Evolutionary conservation across 2,888 invertebrate species (phyloP), one percentile per base, ranked within the genome.

Genomic region (Kryphioiulus occultus): DNA sequence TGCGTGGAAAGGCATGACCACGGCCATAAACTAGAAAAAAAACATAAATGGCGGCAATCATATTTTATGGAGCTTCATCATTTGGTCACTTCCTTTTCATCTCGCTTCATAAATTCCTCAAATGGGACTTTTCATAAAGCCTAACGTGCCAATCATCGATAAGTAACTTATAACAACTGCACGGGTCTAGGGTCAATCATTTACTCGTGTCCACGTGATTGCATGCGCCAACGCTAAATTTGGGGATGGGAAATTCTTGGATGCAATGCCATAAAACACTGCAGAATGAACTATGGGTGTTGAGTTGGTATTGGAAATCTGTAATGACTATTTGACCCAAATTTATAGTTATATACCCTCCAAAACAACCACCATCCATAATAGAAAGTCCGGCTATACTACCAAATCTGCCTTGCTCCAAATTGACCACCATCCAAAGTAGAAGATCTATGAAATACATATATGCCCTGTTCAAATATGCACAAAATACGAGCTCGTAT

Each of bases 11-110:
- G 15, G 15, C 78, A 78, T 78, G 26, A 30, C 78, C 78, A 17
- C 30, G 30, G 30, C 17, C 78, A 78, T 78, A 78, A 78, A 78
- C 30, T 30, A 30, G 26, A 15, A 78, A 78, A 78, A 78, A 78
- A 78, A 30, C 26, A 78, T 30, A 30, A 30, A 78, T 78, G 78
- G 78, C 0, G 78, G 78, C 78, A 78, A 78, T 78, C 78, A 78
- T 78, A 78, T 78, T 78, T 78, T 78, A 78, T 78, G 78, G 26
- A 26, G 78, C 78, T 78, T 78, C 78, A 78, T 78, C 78, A 78
- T 78, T 78, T 78, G 78, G 78, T 78, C 78, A 78, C 78, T 78
- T 78, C 78, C 68, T 78, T 78, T 78, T 78, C 78, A 78, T 78
- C 78, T 78, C 78, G 30, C 78, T 78, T 78, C 78, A 78, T 78